Evolutionary conservation across 2,113 vertebrate species (phyloP).

Genomic region (Geococcyx californianus): DNA sequence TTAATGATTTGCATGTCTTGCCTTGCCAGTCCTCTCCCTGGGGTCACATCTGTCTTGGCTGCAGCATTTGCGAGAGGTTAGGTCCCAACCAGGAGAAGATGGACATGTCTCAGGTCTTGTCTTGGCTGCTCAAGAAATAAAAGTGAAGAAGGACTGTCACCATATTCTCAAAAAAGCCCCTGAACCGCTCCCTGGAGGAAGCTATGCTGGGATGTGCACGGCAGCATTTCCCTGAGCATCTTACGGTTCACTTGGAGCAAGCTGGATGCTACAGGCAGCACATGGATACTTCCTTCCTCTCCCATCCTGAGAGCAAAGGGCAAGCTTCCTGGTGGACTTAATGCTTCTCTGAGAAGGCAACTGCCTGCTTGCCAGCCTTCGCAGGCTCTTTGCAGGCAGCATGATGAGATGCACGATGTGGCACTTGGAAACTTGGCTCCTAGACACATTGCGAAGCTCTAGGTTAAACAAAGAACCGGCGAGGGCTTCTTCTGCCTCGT

Average conservation of each 20-base stretch:
- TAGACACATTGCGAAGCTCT: rapidly evolving
- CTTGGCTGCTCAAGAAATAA: not conserved
- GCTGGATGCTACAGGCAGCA: rapidly evolving
- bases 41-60: not conserved
- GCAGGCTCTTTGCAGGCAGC: not conserved
- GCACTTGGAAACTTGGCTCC: not conserved
- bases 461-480: not conserved
- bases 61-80: rapidly evolving
- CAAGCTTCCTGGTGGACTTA: not conserved
- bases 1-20: not conserved
- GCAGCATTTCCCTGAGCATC: not conserved
- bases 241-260: not conserved
- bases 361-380: not conserved
- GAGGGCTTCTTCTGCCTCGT: not conserved
- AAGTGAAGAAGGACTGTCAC: not conserved
- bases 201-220: not conserved
- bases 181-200: not conserved
- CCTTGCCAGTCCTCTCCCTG: not conserved
- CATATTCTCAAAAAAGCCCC: not conserved
- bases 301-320: not conserved
- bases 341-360: not conserved
- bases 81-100: not conserved
- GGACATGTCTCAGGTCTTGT: rapidly evolving
- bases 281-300: not conserved
- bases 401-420: rapidly evolving